Conservation (phyloP, 2,888 invertebrate genomes). For the Andrena bucephala region DNA sequence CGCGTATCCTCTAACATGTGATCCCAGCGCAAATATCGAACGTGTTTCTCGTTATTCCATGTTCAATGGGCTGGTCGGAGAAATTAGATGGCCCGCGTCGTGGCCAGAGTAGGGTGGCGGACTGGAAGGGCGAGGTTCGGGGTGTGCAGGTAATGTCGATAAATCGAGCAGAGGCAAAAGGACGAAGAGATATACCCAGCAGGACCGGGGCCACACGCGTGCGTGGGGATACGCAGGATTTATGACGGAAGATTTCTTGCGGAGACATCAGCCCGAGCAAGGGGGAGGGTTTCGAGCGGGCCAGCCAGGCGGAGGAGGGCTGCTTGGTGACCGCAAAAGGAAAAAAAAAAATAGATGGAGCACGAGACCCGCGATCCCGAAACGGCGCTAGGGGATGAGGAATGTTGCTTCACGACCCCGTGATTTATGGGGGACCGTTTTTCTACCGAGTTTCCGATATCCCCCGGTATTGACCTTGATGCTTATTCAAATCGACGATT, state of each 20-base stretch:
- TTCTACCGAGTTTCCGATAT: conserved; percentile 16
- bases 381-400: conserved; percentile 41
- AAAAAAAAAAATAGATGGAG: conserved; percentile 36
- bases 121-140: not conserved
- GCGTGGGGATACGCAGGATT: conserved; percentile 64
- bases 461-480: conserved; percentile 50
- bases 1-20: not conserved
- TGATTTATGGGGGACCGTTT: conserved; percentile 52
- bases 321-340: conserved; percentile 34
- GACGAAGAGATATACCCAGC: conserved; percentile 65
- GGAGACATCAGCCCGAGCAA: conserved; percentile 31
- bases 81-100: conserved; percentile 51
- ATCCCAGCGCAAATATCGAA: conserved; percentile 13
- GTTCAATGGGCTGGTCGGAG: conserved; percentile 8
- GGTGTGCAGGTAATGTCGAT: conserved; percentile 75
- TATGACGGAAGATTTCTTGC: conserved; percentile 73
- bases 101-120: not conserved
- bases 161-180: conserved; percentile 75
- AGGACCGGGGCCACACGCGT: conserved; percentile 63
- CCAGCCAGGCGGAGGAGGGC: conserved; percentile 16
- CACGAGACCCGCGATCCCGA: conserved; percentile 42
- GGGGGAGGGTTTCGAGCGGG: conserved; percentile 29
- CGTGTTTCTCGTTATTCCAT: conserved; percentile 10
- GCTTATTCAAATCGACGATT: conserved; percentile 41
- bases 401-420: conserved; percentile 28